Conservation (phyloP, 2,888 invertebrate species). For the Aspidiotus rigidus region DNA sequence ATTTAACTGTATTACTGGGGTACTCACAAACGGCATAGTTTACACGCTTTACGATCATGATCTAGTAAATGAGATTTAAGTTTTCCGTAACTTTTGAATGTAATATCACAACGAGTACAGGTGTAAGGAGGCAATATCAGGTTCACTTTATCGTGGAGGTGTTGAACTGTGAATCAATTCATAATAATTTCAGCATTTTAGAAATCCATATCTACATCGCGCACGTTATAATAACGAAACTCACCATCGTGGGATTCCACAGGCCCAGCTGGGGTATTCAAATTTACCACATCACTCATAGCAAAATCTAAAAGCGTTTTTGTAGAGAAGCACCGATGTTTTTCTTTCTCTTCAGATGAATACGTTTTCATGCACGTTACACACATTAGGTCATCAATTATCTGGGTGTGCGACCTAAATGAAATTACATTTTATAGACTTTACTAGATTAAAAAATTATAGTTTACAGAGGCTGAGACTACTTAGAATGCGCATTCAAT, state of each 20-base stretch:
- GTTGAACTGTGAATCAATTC: too few relatives aligned
- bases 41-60: constrained; percentile 15
- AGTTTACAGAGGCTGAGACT: constrained; percentile 35
- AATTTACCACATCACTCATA: too few relatives aligned
- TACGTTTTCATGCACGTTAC: constrained; percentile 5
- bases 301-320: too few relatives aligned
- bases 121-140: constrained; percentile 21
- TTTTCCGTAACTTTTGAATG: constrained; percentile 17
- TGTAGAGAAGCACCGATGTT: constrained; percentile 4
- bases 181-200: too few relatives aligned
- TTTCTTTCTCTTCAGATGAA: not conserved
- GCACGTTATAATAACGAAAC: too few relatives aligned
- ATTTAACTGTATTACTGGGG: not conserved
- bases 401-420: not conserved
- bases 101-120: constrained; percentile 5
- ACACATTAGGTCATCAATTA: constrained; percentile 7
- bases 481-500: constrained; percentile 41
- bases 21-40: constrained; percentile 15
- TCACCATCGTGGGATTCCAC: too few relatives aligned
- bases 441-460: too few relatives aligned
- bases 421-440: not conserved
- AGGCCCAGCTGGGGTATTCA: too few relatives aligned
- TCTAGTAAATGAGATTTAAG: constrained; percentile 15
- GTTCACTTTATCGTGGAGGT: constrained; percentile 5
- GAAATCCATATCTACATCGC: too few relatives aligned